Evolutionary conservation across 2,888 invertebrate species (phyloP), one percentile per base, ranked within the genome.

Genomic region (Nomada lathburiana): DNA sequence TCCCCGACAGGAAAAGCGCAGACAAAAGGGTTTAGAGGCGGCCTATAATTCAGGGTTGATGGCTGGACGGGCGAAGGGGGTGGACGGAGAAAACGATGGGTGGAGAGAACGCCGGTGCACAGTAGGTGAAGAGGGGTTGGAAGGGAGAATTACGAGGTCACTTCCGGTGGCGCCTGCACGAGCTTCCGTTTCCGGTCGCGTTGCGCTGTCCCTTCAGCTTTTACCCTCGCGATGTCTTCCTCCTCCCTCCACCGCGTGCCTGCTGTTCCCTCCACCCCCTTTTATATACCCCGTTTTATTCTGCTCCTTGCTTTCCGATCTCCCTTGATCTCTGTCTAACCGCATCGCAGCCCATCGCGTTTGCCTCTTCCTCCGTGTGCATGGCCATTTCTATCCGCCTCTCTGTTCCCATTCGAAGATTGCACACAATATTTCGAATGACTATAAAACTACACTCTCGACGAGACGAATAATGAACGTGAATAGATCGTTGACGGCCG

Each of bases 121-220:
- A 64, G 67, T 63, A 71, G 73, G 76, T 67, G 71, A 69, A 80
- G 73, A 77, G 76, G 75, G 83, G 72, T 57, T 79, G 71, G 91
- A 91, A 92, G 90, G 91, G 93, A 93, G 93, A 93, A 93, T 93
- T 93, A 93, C 94, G 94, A 92, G 93, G 93, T 93, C 93, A 93
- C 93, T 93, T 93, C 93, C 93, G 92, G 92, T 93, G 92, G 93
- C 92, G 92, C 92, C 92, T 93, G 93, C 91, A 92, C 93, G 92
- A 93, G 92, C 93, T 93, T 93, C 93, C 93, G 93, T 83, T 93
- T 93, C 93, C 93, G 93, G 91, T 91, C 90, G 91, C 90, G 88
- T 86, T 83, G 84, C 87, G 85, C 88, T 86, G 80, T 86, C 87
- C 88, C 88, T 87, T 86, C 86, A 80, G 88, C 87, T 84, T 80